Conservation (phyloP, 92 coral and sea anemone genomes). For the Palythoa grandis region DNA sequence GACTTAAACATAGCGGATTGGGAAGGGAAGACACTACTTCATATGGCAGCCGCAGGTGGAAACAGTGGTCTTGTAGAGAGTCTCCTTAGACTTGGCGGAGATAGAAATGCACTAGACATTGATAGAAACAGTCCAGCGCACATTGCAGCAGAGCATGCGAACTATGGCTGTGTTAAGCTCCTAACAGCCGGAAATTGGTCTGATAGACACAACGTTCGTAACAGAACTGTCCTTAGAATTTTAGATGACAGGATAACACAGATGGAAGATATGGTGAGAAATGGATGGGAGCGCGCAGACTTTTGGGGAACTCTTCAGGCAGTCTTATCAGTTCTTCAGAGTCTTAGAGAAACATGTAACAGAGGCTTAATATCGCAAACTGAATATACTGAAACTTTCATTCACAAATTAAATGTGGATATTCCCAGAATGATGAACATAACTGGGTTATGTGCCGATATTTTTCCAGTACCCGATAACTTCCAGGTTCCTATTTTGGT, state of each 20-base stretch:
- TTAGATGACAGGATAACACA: neutral
- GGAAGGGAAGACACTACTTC: slow-evolving; percentile 43
- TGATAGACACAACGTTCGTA: neutral
- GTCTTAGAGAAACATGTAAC: neutral
- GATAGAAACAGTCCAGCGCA: slow-evolving; percentile 52
- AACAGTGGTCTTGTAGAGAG: neutral
- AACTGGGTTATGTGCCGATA: neutral
- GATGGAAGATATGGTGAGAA: neutral
- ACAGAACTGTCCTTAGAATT: neutral
- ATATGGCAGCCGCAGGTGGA: slow-evolving; percentile 44
- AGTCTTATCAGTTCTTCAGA: neutral
- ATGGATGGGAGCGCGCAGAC: neutral
- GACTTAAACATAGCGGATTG: slow-evolving; percentile 33
- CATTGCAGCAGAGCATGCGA: slow-evolving; percentile 38
- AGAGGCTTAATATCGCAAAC: neutral
- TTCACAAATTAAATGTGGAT: neutral
- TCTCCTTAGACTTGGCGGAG: slow-evolving; percentile 35
- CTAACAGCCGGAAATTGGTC: neutral
- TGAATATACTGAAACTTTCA: too few species aligned
- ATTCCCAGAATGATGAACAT: neutral
- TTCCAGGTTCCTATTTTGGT: neutral
- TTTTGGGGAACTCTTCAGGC: neutral
- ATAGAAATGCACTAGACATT: slow-evolving; percentile 5
- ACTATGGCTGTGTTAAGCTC: slow-evolving; percentile 16
- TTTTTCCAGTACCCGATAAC: slow-evolving; percentile 6